These are phyloP conservation scores for Scolanthus callimorphus DNA, from an alignment of 92 coral and sea anemone genomes.

Conservation along the genomic window DNA sequence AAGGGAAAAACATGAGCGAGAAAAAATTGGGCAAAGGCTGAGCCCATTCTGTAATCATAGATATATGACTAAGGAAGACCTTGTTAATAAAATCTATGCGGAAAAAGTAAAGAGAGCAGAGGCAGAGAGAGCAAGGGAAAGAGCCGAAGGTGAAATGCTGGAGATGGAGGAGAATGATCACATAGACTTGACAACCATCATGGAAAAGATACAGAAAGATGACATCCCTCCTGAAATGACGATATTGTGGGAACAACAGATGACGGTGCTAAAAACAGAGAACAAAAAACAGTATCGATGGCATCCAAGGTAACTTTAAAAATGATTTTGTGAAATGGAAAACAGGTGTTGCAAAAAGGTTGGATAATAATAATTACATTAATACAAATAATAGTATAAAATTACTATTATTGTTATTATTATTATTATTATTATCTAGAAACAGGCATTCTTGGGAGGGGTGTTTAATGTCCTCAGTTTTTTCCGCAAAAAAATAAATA, in stretches of 20 bases:
- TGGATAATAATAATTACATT: too few relatives aligned
- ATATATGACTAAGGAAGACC: slow-evolving; percentile 6
- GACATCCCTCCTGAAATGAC: slow-evolving; percentile 10
- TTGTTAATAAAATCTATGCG: neutral
- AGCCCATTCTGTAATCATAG: slow-evolving; percentile 14
- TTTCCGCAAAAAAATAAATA: too few relatives aligned
- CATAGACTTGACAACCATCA: neutral
- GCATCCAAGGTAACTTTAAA: slow-evolving; percentile 27
- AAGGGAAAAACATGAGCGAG: too few relatives aligned
- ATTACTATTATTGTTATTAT: too few relatives aligned
- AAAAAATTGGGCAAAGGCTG: too few relatives aligned
- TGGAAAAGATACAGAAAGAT: neutral
- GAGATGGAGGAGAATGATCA: slow-evolving; percentile 15
- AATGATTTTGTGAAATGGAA: too few relatives aligned
- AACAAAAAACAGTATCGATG: slow-evolving; percentile 13
- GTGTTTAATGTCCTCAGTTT: too few relatives aligned
- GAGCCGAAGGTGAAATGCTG: slow-evolving; percentile 1
- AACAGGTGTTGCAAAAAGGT: too few relatives aligned
- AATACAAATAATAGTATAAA: too few relatives aligned
- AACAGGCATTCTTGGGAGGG: too few relatives aligned
- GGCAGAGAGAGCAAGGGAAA: slow-evolving; percentile 5
- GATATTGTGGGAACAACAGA: slow-evolving; percentile 13
- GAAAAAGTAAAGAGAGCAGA: slow-evolving; percentile 1
- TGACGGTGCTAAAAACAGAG: slow-evolving; percentile 4
- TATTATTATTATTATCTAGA: too few relatives aligned